A percentile compares a stretch with the other conserved stretches of the same genome.
Evolutionary conservation across 2,113 vertebrate genomes (phyloP).

Genomic region (Upupa epops): DNA sequence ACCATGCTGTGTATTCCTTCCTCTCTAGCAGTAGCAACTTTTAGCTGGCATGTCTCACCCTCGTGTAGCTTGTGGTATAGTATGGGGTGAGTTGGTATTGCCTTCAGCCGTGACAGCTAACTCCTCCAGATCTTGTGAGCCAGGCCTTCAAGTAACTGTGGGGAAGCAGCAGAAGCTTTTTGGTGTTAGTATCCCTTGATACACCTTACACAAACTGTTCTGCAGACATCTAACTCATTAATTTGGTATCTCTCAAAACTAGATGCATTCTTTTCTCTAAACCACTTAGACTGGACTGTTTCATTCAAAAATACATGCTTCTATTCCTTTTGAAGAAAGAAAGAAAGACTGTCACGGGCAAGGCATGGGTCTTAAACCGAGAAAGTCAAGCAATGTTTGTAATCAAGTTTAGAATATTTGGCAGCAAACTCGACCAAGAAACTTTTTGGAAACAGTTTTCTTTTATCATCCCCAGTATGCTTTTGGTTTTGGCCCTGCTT

Average conservation of each 20-base stretch:
- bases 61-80: background rate
- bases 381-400: conserved; percentile 18
- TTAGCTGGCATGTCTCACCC: background rate
- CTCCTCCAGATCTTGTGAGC: background rate
- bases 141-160: background rate
- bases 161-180: background rate
- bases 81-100: background rate
- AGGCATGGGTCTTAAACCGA: conserved; percentile 8
- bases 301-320: background rate
- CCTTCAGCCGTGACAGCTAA: background rate
- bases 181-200: background rate
- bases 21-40: background rate
- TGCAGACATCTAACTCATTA: background rate
- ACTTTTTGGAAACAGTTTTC: conserved; percentile 24
- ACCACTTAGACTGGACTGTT: background rate
- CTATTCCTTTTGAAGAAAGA: background rate
- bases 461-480: conserved; percentile 44
- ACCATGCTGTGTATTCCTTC: background rate
- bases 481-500: conserved; percentile 44
- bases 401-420: conserved; percentile 31
- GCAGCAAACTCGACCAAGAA: conserved; percentile 25
- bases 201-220: background rate
- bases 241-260: background rate
- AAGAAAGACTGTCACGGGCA: background rate
- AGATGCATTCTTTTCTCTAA: background rate